Evolutionary conservation across 2,113 vertebrate species (phyloP).

Genomic region (Hepsetus odoe): DNA sequence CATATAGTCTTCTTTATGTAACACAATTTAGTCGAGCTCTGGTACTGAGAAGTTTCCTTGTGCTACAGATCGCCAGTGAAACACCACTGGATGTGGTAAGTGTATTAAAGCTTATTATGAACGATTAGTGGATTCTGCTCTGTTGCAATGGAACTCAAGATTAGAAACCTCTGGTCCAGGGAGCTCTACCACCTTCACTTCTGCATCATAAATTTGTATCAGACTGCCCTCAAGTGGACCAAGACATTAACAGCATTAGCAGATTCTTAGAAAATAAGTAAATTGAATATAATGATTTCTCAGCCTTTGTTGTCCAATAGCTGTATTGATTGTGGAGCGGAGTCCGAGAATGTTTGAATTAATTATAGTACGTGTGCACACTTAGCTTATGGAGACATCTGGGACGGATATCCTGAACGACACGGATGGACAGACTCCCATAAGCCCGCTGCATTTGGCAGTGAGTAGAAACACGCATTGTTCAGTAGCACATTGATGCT

Average conservation of each 20-base stretch:
- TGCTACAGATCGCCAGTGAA: slow-evolving; percentile 94
- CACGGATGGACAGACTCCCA: slow-evolving; percentile 86
- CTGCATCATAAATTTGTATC: background rate
- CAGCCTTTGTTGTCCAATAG: background rate
- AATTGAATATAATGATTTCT: background rate
- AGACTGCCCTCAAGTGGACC: slow-evolving; percentile 41
- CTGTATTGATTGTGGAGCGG: background rate
- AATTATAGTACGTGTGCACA: slow-evolving; percentile 32
- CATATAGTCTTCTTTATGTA: background rate
- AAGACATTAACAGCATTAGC: background rate
- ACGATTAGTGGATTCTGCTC: background rate
- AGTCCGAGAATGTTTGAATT: background rate
- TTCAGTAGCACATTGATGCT: background rate
- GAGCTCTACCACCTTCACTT: background rate
- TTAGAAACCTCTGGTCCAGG: background rate
- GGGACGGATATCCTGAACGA: slow-evolving; percentile 93
- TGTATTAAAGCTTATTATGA: slow-evolving; percentile 48
- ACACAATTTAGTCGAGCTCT: background rate
- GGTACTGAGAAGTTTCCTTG: slow-evolving; percentile 30
- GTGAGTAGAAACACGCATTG: slow-evolving; percentile 77
- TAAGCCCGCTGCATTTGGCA: slow-evolving; percentile 95
- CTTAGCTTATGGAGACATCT: slow-evolving; percentile 94
- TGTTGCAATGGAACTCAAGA: background rate
- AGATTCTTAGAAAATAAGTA: background rate
- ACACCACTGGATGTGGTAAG: slow-evolving; percentile 98